These are phyloP conservation scores for Coenobita brevimanus DNA, from an alignment of 1,140 invertebrate species.

Conservation along the genomic window DNA sequence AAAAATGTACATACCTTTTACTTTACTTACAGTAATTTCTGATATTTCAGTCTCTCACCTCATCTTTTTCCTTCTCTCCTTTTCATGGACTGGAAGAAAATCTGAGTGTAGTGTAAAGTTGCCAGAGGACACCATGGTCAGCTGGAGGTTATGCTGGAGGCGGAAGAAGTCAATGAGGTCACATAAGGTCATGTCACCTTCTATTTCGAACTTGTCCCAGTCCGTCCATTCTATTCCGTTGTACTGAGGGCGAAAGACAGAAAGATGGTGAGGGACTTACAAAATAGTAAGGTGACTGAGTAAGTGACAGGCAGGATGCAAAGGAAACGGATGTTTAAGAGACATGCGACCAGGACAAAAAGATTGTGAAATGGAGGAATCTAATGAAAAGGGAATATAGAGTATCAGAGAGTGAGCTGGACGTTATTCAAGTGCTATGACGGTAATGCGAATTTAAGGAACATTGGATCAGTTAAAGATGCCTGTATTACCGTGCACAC, in stretches of 20 bases:
- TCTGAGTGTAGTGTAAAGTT: conserved; percentile 99
- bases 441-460: too few relatives aligned
- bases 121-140: conserved; percentile 98
- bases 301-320: conserved; percentile 69
- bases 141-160: conserved; percentile 90
- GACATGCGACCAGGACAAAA: too few relatives aligned
- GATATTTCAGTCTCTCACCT: too few relatives aligned
- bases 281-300: not conserved
- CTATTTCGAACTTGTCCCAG: conserved; percentile 98
- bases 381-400: too few relatives aligned
- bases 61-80: conserved; percentile 87
- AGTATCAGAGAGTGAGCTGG: too few relatives aligned
- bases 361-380: too few relatives aligned
- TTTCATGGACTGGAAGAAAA: conserved; percentile 93
- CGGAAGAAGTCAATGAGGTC: conserved; percentile 97
- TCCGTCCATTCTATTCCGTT: conserved; percentile 96
- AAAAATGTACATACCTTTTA: too few relatives aligned
- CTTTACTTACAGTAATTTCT: too few relatives aligned
- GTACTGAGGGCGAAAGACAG: conserved; percentile 76
- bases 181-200: conserved; percentile 92
- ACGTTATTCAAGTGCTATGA: too few relatives aligned
- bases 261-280: not conserved
- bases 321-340: too few relatives aligned
- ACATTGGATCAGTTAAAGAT: too few relatives aligned
- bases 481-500: too few relatives aligned